These are phyloP conservation scores for Chionoecetes opilio DNA, from an alignment of 1,140 invertebrate genomes.

Conservation along the genomic window DNA sequence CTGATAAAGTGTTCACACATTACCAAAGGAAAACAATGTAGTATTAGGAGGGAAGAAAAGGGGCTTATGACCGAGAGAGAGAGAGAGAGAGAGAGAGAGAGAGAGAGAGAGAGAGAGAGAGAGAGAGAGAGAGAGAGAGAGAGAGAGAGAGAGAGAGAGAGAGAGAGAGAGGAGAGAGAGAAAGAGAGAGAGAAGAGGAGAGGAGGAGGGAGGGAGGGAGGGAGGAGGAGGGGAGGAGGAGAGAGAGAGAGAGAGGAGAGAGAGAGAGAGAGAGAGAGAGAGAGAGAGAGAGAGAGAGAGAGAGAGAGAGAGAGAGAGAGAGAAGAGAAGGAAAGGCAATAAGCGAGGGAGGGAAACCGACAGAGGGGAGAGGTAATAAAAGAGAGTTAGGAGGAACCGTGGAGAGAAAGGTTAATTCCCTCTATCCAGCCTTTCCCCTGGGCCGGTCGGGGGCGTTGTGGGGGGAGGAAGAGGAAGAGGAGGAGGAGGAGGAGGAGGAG, in stretches of 20 bases:
- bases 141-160: background rate
- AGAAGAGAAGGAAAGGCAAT: background rate
- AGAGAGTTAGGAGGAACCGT: slow-evolving; percentile 11
- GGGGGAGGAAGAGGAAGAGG: background rate
- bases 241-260: background rate
- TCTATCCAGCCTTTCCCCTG: background rate
- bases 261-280: background rate
- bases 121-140: background rate
- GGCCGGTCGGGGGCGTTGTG: background rate
- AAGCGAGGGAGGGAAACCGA: slow-evolving; percentile 14
- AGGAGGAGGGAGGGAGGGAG: background rate
- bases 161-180: background rate
- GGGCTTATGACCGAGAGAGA: background rate
- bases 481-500: background rate
- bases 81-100: too few relatives aligned
- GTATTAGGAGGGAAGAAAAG: background rate
- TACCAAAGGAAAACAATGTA: background rate
- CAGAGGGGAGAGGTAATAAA: slow-evolving; percentile 4
- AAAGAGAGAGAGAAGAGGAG: background rate
- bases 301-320: slow-evolving; percentile 9
- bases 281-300: background rate
- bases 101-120: too few relatives aligned
- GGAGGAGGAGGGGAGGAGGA: background rate
- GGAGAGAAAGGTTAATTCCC: slow-evolving; percentile 28
- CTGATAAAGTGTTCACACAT: background rate